A percentile compares a stretch with the other conserved stretches of the same genome.
Conservation (phyloP, 2,797 vertebrate genomes). For the Meriones psammophilus region DNA sequence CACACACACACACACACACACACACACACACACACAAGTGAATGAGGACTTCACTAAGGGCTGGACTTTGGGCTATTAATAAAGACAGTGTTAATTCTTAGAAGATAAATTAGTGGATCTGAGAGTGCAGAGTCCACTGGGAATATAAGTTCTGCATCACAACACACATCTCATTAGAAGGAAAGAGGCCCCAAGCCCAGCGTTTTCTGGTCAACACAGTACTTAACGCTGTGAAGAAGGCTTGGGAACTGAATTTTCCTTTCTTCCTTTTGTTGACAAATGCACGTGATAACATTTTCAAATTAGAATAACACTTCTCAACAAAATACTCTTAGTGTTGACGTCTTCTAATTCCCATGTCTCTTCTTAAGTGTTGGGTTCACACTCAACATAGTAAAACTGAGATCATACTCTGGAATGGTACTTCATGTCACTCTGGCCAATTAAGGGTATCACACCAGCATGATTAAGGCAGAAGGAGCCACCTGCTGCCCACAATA, state of each 20-base stretch:
- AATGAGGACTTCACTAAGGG: constrained; percentile 47
- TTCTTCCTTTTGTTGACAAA: background rate
- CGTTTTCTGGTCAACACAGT: constrained; percentile 70
- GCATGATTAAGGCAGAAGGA: constrained; percentile 54
- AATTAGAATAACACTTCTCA: constrained; percentile 47
- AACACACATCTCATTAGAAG: constrained; percentile 89
- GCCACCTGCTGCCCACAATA: background rate
- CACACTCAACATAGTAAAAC: background rate
- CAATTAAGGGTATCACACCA: background rate
- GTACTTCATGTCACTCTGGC: constrained; percentile 23
- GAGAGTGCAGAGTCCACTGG: constrained; percentile 78
- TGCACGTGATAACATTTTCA: background rate
- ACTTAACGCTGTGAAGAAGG: constrained; percentile 24
- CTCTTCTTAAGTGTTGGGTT: background rate
- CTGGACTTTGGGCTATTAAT: constrained; percentile 71
- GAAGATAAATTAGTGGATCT: constrained; percentile 89
- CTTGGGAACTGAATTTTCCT: background rate
- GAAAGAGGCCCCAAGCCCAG: constrained; percentile 88
- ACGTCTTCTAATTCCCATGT: background rate
- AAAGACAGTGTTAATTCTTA: constrained; percentile 86
- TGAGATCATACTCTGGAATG: background rate
- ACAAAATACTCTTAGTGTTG: background rate
- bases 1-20: no score
- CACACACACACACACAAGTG: constrained; percentile 37
- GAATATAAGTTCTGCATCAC: constrained; percentile 89